Base-by-base conservation (phyloP, 2,888 invertebrate species). In the Chalcosyrphus nemorum region DNA sequence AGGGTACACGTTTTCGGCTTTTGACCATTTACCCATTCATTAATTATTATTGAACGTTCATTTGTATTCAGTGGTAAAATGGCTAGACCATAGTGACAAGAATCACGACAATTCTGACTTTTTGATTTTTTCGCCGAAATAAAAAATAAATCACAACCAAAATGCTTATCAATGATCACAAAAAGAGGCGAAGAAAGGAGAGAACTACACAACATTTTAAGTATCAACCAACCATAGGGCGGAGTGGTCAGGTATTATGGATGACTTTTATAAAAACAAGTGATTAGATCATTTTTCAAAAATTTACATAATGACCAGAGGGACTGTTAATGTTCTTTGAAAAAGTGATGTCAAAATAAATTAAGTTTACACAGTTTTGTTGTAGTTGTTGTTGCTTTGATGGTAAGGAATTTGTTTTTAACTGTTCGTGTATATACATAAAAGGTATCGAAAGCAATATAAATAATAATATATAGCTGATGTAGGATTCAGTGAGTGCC, bases 261-360 rank as follows among this genome's bases (percentile, higher is more conserved):
- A 75, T 66, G 75, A 59, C 50, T 75, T 66, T 75, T 50, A 15
- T 57, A 47, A 75, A 66, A 50, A 41, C 47, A 66, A 15, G 66
- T 57, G 75, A 75, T 75, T 75, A 66, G 57, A 75, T 75, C 50
- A 66, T 75, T 75, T 66, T 50, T 50, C 57, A 50, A 66, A n/a
- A 75, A 66, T 66, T 75, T 66, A 66, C 66, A 75, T 75, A 75
- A 75, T 75, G 66, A 66, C 66, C 56, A 35, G 56, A 38, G 65
- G 56, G 50, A 50, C 47, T 71, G 35, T 57, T 70, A 70, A 70
- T 35, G 35, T 59, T 61, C 43, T 41, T 13, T 9, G 41, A 72
- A 43, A 72, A 61, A 29, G 50, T 43, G 72, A 72, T 61, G 50
- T 61, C 52, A 43, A 72, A 72, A 72, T 61, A 32, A 72, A 52